Percentiles rank a stretch among this genome's conserved stretches.
phyloP scores from a whole-genome alignment of 2,113 vertebrate species.

The Sander lucioperca region DNA sequence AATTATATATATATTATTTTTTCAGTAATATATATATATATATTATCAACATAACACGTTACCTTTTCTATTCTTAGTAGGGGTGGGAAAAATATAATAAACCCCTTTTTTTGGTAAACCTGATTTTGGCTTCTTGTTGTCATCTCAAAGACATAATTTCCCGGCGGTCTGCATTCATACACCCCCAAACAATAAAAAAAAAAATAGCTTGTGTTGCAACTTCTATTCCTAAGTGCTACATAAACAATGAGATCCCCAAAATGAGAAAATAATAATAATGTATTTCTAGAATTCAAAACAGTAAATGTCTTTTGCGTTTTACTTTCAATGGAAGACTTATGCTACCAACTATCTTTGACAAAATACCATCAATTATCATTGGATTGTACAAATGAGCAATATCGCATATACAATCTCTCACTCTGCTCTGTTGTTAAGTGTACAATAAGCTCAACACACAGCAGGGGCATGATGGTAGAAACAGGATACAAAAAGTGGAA shows the following conservation, averaged over 20 bases:
- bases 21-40: conserved; percentile 54
- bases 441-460: background rate
- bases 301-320: background rate
- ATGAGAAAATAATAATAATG: background rate
- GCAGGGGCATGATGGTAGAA: background rate
- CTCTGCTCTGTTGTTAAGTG: background rate
- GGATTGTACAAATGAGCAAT: background rate
- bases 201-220: background rate
- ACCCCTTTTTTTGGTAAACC: conserved; percentile 75
- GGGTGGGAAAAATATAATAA: conserved; percentile 77
- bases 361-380: background rate
- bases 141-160: background rate
- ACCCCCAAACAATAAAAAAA: background rate
- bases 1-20: conserved; percentile 57
- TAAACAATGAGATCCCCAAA: background rate
- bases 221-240: background rate
- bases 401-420: background rate
- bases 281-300: background rate
- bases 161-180: background rate
- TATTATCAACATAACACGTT: conserved; percentile 72
- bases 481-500: background rate
- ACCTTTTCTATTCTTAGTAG: conserved; percentile 71
- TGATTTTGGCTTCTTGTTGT: conserved; percentile 51
- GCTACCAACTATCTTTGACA: background rate
- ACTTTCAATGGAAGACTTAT: background rate